Evolutionary conservation across 2,797 vertebrate species (phyloP), one percentile per base, ranked within the genome.

Genomic region (Aeoliscus strigatus): DNA sequence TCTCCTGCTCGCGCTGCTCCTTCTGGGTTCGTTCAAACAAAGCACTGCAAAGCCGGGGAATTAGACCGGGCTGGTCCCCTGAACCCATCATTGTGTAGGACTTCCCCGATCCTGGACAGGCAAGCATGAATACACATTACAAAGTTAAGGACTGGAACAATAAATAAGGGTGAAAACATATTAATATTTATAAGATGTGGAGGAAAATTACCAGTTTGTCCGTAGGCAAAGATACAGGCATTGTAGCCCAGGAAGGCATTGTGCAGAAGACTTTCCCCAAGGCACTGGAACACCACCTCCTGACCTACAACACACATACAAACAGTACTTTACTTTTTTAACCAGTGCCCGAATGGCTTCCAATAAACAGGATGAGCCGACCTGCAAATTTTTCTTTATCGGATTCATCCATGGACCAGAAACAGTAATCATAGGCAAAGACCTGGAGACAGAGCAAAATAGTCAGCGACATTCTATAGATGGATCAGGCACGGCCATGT

Each of bases 241-340:
- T 99, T 99, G 65, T 99, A 99, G 81, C 96, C 96, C 78, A 92
- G 89, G 53, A 99, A 98, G 75, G 96, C 96, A 39, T 99, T 99
- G 81, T 92, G 87, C 54, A 99, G 91, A 70, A 99, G 93, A 82
- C 88, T 94, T 68, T 96, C 93, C 41, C 96, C 96, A 84, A 99
- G 94, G 90, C 93, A 96, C 89, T 94, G 93, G 83, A 99, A 99
- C 71, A 99, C 94, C 51, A 93, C 88, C 65, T 98, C 94, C 86
- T 99, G 96, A 85, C 94, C 96, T 98, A 68, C n/a, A 6, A 60
- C 9, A 65, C 14, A 52, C 14, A 73, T 9, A 31, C 1, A 23
- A 1, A 53, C 4, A 21, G 18, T 21, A 21, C 3, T 3, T 21
- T 21, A 6, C 18, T 6, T 3, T 21, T 3, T 21, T 21, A 21